Conservation (phyloP, 2,113 vertebrate species). For the Aegithalos caudatus region DNA sequence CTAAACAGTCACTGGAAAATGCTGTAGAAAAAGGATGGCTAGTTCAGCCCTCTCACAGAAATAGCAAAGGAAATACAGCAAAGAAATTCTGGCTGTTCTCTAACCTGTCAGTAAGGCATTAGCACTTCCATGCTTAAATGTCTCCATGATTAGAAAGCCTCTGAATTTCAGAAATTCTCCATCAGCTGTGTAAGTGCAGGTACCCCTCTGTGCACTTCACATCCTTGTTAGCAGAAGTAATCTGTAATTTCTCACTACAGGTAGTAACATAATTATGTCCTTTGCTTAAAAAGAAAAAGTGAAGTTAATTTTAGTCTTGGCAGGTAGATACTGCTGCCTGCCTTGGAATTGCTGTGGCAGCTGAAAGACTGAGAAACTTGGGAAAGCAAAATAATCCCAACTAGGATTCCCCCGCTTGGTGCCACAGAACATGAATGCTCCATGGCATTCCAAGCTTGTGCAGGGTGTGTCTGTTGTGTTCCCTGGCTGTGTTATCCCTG, state of each 20-base stretch:
- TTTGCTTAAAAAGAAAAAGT: constrained; percentile 30
- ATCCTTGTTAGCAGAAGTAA: background rate
- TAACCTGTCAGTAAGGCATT: background rate
- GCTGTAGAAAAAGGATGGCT: background rate
- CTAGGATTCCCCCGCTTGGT: background rate
- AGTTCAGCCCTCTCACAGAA: background rate
- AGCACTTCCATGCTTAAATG: background rate
- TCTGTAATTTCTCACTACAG: constrained; percentile 26
- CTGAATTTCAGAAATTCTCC: background rate
- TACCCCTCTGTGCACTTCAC: background rate
- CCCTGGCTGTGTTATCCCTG: background rate
- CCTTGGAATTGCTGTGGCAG: constrained; percentile 15
- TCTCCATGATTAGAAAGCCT: background rate
- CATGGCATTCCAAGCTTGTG: background rate
- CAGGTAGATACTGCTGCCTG: background rate
- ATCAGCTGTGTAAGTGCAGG: background rate
- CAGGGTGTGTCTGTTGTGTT: background rate
- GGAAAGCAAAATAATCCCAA: background rate
- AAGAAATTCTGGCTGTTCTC: background rate
- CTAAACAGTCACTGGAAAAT: background rate
- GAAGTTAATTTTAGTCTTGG: constrained; percentile 56
- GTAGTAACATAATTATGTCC: constrained; percentile 28
- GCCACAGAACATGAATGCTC: background rate
- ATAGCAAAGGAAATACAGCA: background rate
- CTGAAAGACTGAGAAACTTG: constrained; percentile 2